These are phyloP conservation scores for Rhopalosiphum padi DNA, from an alignment of 1,140 invertebrate genomes.

Conservation along the genomic window DNA sequence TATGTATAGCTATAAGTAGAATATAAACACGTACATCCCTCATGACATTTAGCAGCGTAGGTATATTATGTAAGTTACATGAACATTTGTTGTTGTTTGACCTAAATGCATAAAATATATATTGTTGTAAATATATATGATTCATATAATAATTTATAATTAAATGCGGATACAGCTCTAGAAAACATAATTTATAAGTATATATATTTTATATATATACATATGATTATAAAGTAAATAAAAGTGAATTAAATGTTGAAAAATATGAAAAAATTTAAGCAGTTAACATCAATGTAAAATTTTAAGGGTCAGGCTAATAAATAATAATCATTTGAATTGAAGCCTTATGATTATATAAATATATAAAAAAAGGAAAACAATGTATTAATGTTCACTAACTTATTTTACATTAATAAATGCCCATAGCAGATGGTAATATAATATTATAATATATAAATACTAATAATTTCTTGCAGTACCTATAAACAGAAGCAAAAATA, in stretches of 20 bases:
- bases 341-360: no score
- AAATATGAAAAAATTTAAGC: background rate
- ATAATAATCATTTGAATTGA: background rate
- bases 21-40: background rate
- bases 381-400: background rate
- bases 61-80: background rate
- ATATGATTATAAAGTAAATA: no score
- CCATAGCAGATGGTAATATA: background rate
- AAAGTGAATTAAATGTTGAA: no score
- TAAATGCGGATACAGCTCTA: background rate
- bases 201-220: no score
- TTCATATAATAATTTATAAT: background rate
- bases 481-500: background rate
- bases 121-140: background rate
- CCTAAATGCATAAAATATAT: background rate
- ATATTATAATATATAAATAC: no score
- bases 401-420: background rate
- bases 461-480: no score
- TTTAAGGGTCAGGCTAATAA: background rate
- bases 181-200: no score
- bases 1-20: background rate
- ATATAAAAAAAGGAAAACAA: background rate
- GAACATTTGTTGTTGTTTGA: background rate
- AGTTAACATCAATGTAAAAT: background rate
- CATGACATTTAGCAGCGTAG: background rate